Percentiles rank a stretch among this genome's conserved stretches.
phyloP scores from a whole-genome alignment of 2,888 invertebrate genomes.

The Xiphydria camelus region DNA sequence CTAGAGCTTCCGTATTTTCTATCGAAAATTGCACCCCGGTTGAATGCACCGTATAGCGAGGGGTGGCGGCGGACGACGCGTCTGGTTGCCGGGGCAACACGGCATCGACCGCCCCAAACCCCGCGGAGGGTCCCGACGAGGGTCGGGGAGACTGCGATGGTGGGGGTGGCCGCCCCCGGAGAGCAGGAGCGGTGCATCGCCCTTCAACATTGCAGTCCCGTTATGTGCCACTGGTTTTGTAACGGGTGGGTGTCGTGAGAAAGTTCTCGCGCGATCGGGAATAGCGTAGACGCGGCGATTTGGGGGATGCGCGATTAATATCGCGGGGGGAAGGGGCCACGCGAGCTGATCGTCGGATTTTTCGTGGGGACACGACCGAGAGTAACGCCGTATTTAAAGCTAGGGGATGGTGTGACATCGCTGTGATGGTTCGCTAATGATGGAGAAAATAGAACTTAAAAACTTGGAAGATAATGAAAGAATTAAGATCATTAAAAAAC shows the following conservation, averaged over 20 bases:
- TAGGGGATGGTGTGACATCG: too few species aligned
- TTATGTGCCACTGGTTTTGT: conserved; percentile 31
- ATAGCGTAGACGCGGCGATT: too few species aligned
- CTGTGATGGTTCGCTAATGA: too few species aligned
- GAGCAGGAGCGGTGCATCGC: conserved; percentile 48
- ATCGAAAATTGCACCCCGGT: conserved; percentile 49
- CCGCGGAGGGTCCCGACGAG: conserved; percentile 38
- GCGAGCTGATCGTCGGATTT: too few species aligned
- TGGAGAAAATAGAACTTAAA: too few species aligned
- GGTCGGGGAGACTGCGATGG: conserved; percentile 22
- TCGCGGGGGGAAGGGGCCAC: too few species aligned
- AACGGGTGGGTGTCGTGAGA: conserved; percentile 7
- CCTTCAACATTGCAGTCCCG: conserved; percentile 38
- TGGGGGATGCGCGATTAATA: too few species aligned
- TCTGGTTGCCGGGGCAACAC: conserved; percentile 61
- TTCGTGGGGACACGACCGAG: too few species aligned
- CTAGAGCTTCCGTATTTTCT: conserved; percentile 39
- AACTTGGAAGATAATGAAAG: too few species aligned
- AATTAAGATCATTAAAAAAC: too few species aligned
- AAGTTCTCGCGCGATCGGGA: too few species aligned
- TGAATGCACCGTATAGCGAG: conserved; percentile 57
- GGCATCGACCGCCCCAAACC: conserved; percentile 61
- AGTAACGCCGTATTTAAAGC: too few species aligned
- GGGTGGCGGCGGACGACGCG: conserved; percentile 63
- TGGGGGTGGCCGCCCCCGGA: conserved; percentile 35